Percentiles rank a stretch among this genome's conserved stretches.
phyloP scores from a whole-genome alignment of 2,113 vertebrate genomes.

The Cranoglanis bouderius region DNA sequence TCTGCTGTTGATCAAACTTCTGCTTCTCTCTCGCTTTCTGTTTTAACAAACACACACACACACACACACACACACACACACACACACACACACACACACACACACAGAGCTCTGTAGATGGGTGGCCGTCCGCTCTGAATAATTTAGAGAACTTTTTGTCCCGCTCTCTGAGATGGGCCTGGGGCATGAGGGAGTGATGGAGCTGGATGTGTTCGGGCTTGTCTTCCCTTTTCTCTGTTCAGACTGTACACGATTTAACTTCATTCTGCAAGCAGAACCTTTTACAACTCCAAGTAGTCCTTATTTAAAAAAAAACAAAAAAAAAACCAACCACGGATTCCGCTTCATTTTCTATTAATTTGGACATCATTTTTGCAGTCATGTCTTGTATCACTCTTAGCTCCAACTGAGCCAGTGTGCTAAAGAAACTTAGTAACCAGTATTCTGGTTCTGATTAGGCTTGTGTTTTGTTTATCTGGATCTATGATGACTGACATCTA shows the following conservation, averaged over 20 bases:
- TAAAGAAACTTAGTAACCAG: neutral
- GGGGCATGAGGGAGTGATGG: constrained; percentile 43
- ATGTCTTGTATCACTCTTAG: neutral
- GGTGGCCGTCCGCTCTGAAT: constrained; percentile 57
- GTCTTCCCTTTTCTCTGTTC: constrained; percentile 37
- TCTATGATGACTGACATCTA: neutral
- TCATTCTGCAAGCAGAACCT: constrained; percentile 5
- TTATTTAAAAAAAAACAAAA: neutral
- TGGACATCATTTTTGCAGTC: neutral
- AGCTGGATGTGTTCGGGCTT: constrained; percentile 52
- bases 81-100: neutral
- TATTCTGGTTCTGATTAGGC: neutral
- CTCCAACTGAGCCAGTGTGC: neutral
- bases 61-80: constrained; percentile 4
- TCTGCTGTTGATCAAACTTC: constrained; percentile 55
- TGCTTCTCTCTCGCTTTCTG: constrained; percentile 41
- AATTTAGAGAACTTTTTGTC: constrained; percentile 60
- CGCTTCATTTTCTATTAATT: neutral
- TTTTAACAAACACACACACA: constrained; percentile 28
- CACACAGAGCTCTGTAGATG: constrained; percentile 48
- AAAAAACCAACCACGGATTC: neutral
- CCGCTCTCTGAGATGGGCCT: constrained; percentile 53
- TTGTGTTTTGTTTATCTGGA: neutral
- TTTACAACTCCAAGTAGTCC: neutral
- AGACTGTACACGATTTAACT: constrained; percentile 19